Evolutionary conservation across 2,797 vertebrate genomes (phyloP).

Genomic region (Echeneis naucrates): DNA sequence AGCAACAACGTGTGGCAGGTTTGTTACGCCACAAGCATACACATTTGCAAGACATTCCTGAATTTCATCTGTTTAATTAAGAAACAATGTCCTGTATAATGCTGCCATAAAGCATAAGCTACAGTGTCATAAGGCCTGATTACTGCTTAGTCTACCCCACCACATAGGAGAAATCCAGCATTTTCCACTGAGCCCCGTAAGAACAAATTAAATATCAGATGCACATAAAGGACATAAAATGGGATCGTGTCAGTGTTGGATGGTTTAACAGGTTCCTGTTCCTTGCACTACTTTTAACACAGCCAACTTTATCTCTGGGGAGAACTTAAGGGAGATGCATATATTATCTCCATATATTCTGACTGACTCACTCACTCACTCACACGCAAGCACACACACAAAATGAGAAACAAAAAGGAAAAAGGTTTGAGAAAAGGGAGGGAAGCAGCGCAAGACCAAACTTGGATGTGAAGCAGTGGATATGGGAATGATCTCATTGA

Average conservation of each 20-base stretch:
- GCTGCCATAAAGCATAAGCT: no score
- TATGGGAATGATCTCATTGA: background rate
- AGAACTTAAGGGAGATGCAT: conserved; percentile 31
- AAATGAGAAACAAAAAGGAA: background rate
- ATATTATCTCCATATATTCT: no score
- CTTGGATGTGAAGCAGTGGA: background rate
- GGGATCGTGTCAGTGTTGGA: background rate
- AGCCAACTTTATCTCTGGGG: background rate
- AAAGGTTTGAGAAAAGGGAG: background rate
- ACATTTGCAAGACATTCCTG: background rate
- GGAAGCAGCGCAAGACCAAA: background rate
- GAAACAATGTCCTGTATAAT: background rate
- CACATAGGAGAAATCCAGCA: background rate
- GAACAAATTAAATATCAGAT: background rate
- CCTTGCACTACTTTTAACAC: conserved; percentile 9
- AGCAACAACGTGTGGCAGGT: background rate
- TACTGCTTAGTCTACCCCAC: background rate
- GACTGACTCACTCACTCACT: no score
- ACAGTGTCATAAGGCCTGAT: no score
- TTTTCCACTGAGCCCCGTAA: background rate
- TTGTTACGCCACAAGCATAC: background rate
- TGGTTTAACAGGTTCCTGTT: conserved; percentile 17
- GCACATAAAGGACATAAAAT: background rate
- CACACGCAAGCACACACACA: background rate
- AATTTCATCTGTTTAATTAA: background rate